phyloP scores from a whole-genome alignment of 2,113 vertebrate species.

The Rostratula benghalensis region DNA sequence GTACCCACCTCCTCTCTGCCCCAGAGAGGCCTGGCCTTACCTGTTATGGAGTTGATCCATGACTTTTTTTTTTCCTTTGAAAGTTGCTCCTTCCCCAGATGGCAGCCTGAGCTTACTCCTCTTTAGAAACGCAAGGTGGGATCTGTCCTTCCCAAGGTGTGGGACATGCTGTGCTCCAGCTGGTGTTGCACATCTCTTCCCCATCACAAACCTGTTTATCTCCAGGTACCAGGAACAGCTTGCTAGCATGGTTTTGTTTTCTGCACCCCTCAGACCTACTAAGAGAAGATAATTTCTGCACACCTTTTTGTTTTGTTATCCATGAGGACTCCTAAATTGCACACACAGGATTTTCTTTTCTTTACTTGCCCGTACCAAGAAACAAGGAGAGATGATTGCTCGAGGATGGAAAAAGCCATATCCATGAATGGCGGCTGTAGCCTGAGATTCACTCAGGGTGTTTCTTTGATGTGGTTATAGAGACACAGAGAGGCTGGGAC shows the following conservation, averaged over 20 bases:
- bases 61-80: not conserved
- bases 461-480: not conserved
- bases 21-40: not conserved
- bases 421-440: not conserved
- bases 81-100: not conserved
- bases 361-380: not conserved
- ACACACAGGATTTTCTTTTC: too few relatives aligned
- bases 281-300: not conserved
- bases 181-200: not conserved
- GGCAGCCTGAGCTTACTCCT: rapidly evolving
- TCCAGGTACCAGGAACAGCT: not conserved
- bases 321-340: not conserved
- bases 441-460: not conserved
- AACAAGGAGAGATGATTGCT: too few relatives aligned
- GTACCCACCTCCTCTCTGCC: not conserved
- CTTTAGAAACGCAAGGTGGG: not conserved
- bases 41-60: rapidly evolving
- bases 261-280: not conserved
- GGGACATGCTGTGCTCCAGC: not conserved
- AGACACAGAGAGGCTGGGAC: not conserved
- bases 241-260: not conserved
- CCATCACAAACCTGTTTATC: not conserved
- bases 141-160: not conserved
- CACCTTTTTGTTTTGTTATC: not conserved
- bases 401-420: not conserved